These are phyloP conservation scores for Python bivittatus DNA, from an alignment of 2,113 vertebrate genomes.

Conservation along the genomic window DNA sequence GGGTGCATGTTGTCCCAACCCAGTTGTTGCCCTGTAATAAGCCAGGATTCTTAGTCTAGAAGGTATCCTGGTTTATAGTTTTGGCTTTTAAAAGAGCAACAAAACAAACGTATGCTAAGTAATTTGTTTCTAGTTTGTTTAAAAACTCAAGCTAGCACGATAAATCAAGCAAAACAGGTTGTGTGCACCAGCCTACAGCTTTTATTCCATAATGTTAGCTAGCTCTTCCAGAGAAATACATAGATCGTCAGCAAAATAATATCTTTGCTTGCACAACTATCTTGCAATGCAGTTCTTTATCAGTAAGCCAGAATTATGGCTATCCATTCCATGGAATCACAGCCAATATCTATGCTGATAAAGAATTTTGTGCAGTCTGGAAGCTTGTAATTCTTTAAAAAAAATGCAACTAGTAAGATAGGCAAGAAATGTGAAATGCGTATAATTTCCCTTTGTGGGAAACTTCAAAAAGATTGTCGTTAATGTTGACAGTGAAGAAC, in stretches of 20 bases:
- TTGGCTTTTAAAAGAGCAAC: background rate
- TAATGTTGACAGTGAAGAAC: background rate
- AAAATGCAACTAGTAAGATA: background rate
- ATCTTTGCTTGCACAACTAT: background rate
- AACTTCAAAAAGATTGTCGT: background rate
- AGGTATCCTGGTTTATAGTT: too few species aligned
- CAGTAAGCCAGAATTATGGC: background rate
- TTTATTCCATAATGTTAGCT: too few species aligned
- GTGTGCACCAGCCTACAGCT: background rate
- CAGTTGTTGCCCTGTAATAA: background rate
- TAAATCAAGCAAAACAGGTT: background rate
- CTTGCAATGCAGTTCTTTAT: background rate
- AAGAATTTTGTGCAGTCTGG: background rate
- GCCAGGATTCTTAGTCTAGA: background rate
- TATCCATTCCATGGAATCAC: background rate
- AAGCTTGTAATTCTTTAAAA: background rate
- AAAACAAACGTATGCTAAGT: background rate
- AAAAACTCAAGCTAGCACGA: background rate
- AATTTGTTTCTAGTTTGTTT: background rate
- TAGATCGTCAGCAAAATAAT: background rate
- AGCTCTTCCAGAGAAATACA: background rate
- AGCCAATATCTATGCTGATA: background rate
- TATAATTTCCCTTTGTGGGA: background rate
- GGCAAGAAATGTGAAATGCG: background rate
- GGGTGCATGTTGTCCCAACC: too few species aligned